Percentiles rank a stretch among this genome's conserved stretches.
Conservation (phyloP, 2,797 vertebrate species). For the Nyctibius grandis region DNA sequence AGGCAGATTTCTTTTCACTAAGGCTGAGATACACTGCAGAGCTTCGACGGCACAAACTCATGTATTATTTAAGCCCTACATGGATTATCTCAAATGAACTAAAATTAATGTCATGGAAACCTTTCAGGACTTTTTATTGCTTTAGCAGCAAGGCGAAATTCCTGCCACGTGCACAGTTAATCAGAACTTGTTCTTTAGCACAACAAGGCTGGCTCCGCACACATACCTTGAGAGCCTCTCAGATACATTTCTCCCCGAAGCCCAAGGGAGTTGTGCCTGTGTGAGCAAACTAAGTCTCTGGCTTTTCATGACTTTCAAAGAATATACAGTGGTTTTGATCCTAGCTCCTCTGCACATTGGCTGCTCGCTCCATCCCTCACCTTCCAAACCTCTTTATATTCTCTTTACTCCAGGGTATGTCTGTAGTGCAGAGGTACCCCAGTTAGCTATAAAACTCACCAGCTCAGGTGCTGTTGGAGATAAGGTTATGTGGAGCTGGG, state of each 20-base stretch:
- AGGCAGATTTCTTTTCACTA: slow-evolving; percentile 23
- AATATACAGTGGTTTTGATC: background rate
- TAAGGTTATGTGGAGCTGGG: no score
- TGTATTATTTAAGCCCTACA: slow-evolving; percentile 33
- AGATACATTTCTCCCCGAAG: background rate
- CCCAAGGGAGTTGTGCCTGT: slow-evolving; percentile 14
- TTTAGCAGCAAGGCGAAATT: background rate
- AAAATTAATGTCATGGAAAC: slow-evolving; percentile 32
- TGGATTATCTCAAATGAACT: slow-evolving; percentile 36
- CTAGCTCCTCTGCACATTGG: slow-evolving; percentile 2
- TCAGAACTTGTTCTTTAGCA: slow-evolving; percentile 17
- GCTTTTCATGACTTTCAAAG: slow-evolving; percentile 48
- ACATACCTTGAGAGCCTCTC: background rate
- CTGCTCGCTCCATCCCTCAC: background rate
- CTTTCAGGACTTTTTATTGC: slow-evolving; percentile 25
- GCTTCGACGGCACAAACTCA: slow-evolving; percentile 3
- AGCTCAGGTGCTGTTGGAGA: no score
- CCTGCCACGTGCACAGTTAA: slow-evolving; percentile 21
- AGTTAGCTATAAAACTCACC: no score
- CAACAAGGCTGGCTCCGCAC: slow-evolving; percentile 1
- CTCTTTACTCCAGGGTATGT: no score
- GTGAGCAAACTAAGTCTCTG: slow-evolving; percentile 10
- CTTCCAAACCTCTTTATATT: no score
- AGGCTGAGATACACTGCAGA: background rate
- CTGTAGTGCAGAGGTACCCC: no score